These are phyloP conservation scores for Eremophila alpestris DNA, from an alignment of 2,797 vertebrate species.

Conservation along the genomic window DNA sequence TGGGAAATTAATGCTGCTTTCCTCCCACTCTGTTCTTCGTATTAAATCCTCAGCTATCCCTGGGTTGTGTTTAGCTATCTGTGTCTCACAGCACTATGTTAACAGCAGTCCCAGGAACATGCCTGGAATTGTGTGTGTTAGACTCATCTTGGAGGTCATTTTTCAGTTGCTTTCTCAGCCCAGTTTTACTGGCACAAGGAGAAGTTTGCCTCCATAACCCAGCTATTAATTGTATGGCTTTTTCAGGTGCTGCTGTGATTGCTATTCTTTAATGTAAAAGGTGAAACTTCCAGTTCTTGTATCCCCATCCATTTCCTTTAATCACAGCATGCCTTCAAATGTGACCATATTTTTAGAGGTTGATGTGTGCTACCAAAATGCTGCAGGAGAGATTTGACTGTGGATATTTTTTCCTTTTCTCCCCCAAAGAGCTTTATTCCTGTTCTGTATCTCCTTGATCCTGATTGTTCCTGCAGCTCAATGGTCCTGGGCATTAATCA, in stretches of 20 bases:
- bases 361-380: not conserved
- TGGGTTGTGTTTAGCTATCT: not conserved
- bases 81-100: not conserved
- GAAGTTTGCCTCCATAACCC: slow-evolving; percentile 26
- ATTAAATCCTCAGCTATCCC: not conserved
- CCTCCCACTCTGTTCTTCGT: not conserved
- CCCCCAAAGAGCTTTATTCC: not conserved
- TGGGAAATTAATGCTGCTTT: not conserved
- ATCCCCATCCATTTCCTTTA: not conserved
- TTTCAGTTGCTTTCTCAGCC: not conserved
- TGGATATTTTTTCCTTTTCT: not conserved
- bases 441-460: not conserved
- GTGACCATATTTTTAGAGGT: not conserved
- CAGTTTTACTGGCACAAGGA: not conserved
- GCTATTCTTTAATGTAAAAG: not conserved
- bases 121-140: not conserved
- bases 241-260: not conserved
- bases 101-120: not conserved
- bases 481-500: not conserved
- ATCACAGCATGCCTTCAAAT: not conserved
- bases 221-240: not conserved
- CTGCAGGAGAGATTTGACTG: not conserved
- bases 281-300: not conserved
- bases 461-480: not conserved
- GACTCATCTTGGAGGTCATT: not conserved